Evolutionary conservation across 2,113 vertebrate species (phyloP).

Genomic region (Entelurus aequoreus): DNA sequence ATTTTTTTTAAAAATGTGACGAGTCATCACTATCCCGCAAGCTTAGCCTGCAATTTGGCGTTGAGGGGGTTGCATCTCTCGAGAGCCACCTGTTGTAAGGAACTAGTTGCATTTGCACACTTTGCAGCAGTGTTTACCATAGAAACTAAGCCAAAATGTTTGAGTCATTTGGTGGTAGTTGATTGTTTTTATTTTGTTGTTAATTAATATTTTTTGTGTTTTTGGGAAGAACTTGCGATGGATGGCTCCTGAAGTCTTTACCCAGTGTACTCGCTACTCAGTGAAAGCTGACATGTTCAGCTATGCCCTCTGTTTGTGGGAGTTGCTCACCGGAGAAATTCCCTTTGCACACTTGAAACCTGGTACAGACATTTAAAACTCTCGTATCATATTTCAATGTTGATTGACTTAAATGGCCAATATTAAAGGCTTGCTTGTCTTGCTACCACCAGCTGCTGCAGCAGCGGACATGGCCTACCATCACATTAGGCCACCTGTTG

Average conservation of each 20-base stretch:
- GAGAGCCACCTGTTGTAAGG: slow-evolving; percentile 46
- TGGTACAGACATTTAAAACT: slow-evolving; percentile 65
- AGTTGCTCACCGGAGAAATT: slow-evolving; percentile 88
- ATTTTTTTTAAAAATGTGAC: slow-evolving; percentile 37
- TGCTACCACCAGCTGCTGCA: slow-evolving; percentile 73
- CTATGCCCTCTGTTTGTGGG: slow-evolving; percentile 92
- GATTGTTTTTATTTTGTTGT: neutral
- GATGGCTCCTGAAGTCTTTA: slow-evolving; percentile 97
- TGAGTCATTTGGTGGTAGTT: neutral
- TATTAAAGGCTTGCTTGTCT: neutral
- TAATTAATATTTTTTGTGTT: neutral
- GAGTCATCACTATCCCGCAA: slow-evolving; percentile 38
- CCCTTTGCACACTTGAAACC: slow-evolving; percentile 93
- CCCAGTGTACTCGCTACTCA: slow-evolving; percentile 88
- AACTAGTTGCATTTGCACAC: slow-evolving; percentile 42
- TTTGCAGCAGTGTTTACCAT: slow-evolving; percentile 31
- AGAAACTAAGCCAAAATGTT: slow-evolving; percentile 34
- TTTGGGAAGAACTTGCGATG: slow-evolving; percentile 86
- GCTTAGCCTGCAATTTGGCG: slow-evolving; percentile 54
- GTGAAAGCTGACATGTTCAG: slow-evolving; percentile 94
- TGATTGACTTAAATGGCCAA: neutral
- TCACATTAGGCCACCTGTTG: slow-evolving; percentile 86
- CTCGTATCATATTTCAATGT: neutral
- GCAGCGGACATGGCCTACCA: slow-evolving; percentile 95
- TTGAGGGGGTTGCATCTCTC: slow-evolving; percentile 51